Conservation (phyloP, 2,888 invertebrate genomes). For the Globia sparganii region DNA sequence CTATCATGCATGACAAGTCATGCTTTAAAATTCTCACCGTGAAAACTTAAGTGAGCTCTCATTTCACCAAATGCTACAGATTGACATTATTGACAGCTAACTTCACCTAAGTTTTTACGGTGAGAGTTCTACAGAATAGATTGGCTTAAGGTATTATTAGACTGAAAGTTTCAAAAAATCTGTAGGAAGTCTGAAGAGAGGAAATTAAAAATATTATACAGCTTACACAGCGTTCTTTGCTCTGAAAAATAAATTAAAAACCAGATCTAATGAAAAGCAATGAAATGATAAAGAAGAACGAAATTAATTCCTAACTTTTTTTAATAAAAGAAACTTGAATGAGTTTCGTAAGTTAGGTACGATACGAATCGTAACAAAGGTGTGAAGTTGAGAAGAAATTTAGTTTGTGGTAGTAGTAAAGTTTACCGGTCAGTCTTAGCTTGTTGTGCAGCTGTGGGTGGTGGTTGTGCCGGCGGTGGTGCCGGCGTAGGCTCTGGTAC, state of each 20-base stretch:
- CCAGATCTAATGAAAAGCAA: conserved; percentile 35
- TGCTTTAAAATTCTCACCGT: background rate
- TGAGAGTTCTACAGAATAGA: background rate
- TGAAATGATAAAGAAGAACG: conserved; percentile 35
- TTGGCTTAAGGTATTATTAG: background rate
- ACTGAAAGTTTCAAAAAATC: background rate
- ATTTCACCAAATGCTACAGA: too few species aligned
- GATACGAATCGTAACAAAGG: conserved; percentile 33
- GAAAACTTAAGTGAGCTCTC: background rate
- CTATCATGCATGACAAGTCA: background rate
- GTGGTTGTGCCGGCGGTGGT: conserved; percentile 84
- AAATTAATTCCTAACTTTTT: conserved; percentile 40
- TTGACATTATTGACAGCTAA: too few species aligned
- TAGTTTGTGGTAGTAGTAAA: conserved; percentile 5
- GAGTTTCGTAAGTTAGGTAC: conserved; percentile 34
- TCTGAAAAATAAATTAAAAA: conserved; percentile 18
- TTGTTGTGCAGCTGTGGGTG: conserved; percentile 79
- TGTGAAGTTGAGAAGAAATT: conserved; percentile 6
- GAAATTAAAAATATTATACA: conserved; percentile 3
- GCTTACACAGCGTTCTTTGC: background rate
- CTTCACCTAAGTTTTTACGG: background rate
- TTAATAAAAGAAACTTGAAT: conserved; percentile 44
- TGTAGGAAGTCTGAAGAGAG: background rate
- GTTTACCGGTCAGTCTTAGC: conserved; percentile 87
- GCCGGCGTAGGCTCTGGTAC: conserved; percentile 87